These are phyloP conservation scores for Trichomalopsis sarcophagae DNA, from an alignment of 1,140 invertebrate genomes.

Conservation along the genomic window DNA sequence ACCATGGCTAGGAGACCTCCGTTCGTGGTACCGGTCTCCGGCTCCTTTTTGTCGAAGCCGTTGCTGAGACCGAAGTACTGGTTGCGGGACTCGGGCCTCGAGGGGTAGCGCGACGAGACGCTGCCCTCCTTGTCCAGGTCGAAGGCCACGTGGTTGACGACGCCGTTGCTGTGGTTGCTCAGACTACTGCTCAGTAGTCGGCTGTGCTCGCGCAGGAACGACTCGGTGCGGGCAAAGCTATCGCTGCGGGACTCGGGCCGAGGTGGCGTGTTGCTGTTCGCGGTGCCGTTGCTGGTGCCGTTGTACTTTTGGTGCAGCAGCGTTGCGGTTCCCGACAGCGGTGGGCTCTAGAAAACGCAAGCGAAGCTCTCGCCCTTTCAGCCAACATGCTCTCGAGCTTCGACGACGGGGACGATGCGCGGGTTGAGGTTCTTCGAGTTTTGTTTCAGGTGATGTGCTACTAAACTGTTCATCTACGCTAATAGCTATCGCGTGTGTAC, in stretches of 20 bases:
- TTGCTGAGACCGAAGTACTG: constrained; percentile 55
- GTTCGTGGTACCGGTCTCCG: constrained; percentile 57
- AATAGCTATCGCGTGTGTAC: neutral
- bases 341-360: constrained; percentile 71
- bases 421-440: neutral
- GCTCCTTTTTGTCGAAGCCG: constrained; percentile 59
- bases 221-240: constrained; percentile 65
- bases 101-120: constrained; percentile 24
- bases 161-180: constrained; percentile 39
- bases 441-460: neutral
- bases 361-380: constrained; percentile 66
- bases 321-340: constrained; percentile 61
- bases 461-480: neutral
- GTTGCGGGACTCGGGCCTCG: constrained; percentile 59
- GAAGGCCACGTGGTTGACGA: constrained; percentile 26
- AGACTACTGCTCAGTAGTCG: constrained; percentile 49
- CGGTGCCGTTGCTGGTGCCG: constrained; percentile 50
- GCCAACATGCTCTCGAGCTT: constrained; percentile 55
- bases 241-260: constrained; percentile 68
- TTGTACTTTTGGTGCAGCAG: constrained; percentile 58
- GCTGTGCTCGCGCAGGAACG: constrained; percentile 64
- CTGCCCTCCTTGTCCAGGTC: constrained; percentile 28
- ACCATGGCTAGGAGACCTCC: constrained; percentile 73
- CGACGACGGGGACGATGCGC: neutral
- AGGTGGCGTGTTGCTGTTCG: constrained; percentile 59